These are phyloP conservation scores for Fregata magnificens DNA, from an alignment of 2,113 vertebrate genomes.

Conservation along the genomic window DNA sequence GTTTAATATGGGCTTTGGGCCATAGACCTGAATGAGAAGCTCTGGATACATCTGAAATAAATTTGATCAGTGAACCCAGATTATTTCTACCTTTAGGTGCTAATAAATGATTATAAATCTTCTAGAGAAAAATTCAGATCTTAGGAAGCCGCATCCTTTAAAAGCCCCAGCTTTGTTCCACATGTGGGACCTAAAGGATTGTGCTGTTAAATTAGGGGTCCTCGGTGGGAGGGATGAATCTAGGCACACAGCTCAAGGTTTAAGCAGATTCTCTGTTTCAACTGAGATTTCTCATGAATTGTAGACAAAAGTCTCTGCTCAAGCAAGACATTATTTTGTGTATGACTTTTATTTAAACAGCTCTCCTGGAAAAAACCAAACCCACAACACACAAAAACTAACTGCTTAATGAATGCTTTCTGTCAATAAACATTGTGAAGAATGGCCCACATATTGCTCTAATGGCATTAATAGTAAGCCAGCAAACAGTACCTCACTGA, in stretches of 20 bases:
- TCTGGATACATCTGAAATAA: background rate
- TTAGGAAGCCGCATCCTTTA: background rate
- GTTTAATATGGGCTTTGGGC: background rate
- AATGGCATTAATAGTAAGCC: background rate
- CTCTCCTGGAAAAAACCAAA: background rate
- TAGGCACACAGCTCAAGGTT: background rate
- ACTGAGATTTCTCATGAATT: background rate
- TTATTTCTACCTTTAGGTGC: background rate
- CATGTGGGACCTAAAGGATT: background rate
- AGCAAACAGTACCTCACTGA: background rate
- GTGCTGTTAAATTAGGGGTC: background rate
- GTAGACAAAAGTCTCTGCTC: background rate
- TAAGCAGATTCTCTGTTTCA: background rate
- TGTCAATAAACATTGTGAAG: background rate
- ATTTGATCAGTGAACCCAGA: background rate
- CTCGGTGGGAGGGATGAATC: background rate
- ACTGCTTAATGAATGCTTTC: background rate
- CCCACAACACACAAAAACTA: background rate
- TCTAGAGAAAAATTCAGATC: background rate
- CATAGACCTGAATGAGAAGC: background rate
- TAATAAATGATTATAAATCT: background rate
- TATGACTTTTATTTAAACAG: background rate
- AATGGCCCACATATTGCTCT: background rate
- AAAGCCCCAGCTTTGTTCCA: background rate
- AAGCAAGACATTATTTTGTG: background rate